These are phyloP conservation scores for Sciaenops ocellatus DNA, from an alignment of 2,797 vertebrate genomes.

Conservation along the genomic window DNA sequence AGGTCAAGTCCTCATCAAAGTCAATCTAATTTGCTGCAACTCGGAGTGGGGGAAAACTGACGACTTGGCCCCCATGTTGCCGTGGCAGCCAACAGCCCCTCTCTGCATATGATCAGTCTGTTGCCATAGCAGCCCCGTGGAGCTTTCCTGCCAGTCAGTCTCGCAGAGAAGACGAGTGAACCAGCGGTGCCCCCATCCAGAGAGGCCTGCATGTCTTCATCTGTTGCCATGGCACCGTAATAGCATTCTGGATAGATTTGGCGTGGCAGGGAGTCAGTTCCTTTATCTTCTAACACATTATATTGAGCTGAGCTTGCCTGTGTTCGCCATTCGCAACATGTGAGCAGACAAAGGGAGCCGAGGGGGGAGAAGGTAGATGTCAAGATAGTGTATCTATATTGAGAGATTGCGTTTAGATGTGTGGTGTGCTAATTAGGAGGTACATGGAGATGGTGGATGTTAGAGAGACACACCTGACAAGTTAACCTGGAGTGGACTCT, in stretches of 20 bases:
- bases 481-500: slow-evolving; percentile 53
- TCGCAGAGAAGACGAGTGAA: slow-evolving; percentile 76
- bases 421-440: slow-evolving; percentile 52
- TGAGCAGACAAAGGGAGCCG: slow-evolving; percentile 63
- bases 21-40: slow-evolving; percentile 78
- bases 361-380: slow-evolving; percentile 58
- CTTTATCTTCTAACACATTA: slow-evolving; percentile 76
- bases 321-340: slow-evolving; percentile 54
- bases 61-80: slow-evolving; percentile 72
- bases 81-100: slow-evolving; percentile 75
- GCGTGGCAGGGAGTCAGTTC: slow-evolving; percentile 78
- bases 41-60: slow-evolving; percentile 52
- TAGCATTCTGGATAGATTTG: slow-evolving; percentile 79
- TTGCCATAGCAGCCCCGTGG: slow-evolving; percentile 85
- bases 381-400: slow-evolving; percentile 50
- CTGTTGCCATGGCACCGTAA: slow-evolving; percentile 85
- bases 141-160: slow-evolving; percentile 81
- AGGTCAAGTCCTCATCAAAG: slow-evolving; percentile 78
- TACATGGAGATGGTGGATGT: slow-evolving; percentile 50
- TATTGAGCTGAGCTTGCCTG: slow-evolving; percentile 71
- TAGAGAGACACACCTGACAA: slow-evolving; percentile 39
- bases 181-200: slow-evolving; percentile 74
- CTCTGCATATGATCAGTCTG: slow-evolving; percentile 84
- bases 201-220: slow-evolving; percentile 80
- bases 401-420: slow-evolving; percentile 53